Base-by-base conservation (phyloP, 2,888 invertebrate species). In the Hedychridium roseum region DNA sequence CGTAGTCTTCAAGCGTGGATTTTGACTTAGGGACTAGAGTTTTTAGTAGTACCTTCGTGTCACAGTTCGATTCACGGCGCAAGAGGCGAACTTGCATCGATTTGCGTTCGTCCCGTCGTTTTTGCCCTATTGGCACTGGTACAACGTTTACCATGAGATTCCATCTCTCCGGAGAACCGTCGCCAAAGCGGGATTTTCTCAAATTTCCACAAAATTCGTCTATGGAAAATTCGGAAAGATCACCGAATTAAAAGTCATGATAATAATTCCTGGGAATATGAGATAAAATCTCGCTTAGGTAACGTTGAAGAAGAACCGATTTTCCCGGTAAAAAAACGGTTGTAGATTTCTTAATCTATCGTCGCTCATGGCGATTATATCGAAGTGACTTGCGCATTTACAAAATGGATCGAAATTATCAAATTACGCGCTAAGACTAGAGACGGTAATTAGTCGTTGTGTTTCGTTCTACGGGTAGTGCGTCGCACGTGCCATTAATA, bases 361-460 rank as follows among this genome's bases (percentile, higher is more conserved):
- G 28, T 55, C 54, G 39, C 50, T 66, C 60, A 56, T 59, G 57
- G 57, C 53, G 51, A 36, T 16, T 59, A 60, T 55, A 56, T 60
- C 38, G 53, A 54, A 46, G 50, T 52, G 52, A 35, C 28, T 36
- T 31, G 34, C 32, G 31, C 20, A 36, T 58, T 60, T 60, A 62
- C 53, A 61, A 62, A 60, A 59, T 64, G 45, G 51, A 53, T 57
- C 16, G 51, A 64, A 66, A 64, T 64, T 60, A 65, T 46, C 53
- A 57, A 55, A 51, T 62, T 60, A 57, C 52, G 65, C 42, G 46
- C 57, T 68, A 69, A 59, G 57, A 66, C 60, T 70, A 71, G 60
- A 73, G 65, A 71, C 71, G 69, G 65, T 67, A 69, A 63, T 39
- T 70, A 68, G 58, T 73, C 73, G 73, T 71, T 73, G 72, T 73